Evolutionary conservation across 23 tunicate genomes (phyloP), one percentile per base, ranked within the genome.

Genomic region (Halocynthia roretzi): DNA sequence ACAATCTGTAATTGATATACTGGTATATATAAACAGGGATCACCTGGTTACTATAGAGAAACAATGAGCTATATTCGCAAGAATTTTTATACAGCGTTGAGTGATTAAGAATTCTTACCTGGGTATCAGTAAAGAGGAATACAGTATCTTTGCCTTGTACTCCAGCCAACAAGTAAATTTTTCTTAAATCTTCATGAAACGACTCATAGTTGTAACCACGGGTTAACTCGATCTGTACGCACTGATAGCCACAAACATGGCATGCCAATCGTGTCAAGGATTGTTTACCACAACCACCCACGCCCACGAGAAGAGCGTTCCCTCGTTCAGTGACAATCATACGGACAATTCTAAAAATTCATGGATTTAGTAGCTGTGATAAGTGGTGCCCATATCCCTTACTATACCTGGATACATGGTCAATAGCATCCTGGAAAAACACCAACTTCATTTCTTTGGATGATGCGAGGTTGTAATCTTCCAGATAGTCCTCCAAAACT

Each of bases 241-340:
- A 93, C 66, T 81, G 86, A 71, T 93, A 93, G 7, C 86, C 86
- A 57, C 98, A 93, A 50, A 93, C 85, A 69, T 93, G 98, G 71
- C 93, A 87, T 61, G 98, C 98, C 80, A 93, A 83, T 78, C 98
- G 80, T 76, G 98, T 93, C 73, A 93, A 83, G 71, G 98, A 93
- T 71, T 93, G 98, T 85, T 93, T 93, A 69, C 98, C 98, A 71
- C 93, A 87, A 73, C 98, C 98, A 69, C 98, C 98, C 56, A 93
- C 93, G 54, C 98, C 98, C 64, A 93, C 98, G 80, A 93, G 87
- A 76, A 93, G 52, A 54, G 98, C 98, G 86, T 93, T 93, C 72
- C 98, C 98, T 52, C 98, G 86, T 80, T 87, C 88, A 5, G 98
- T 93, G 0, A 81, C 89, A 44, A 93, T 87, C 94, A 93, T 93